These are phyloP conservation scores for Aplidium turbinatum DNA, from an alignment of 23 tunicate species.

Conservation along the genomic window DNA sequence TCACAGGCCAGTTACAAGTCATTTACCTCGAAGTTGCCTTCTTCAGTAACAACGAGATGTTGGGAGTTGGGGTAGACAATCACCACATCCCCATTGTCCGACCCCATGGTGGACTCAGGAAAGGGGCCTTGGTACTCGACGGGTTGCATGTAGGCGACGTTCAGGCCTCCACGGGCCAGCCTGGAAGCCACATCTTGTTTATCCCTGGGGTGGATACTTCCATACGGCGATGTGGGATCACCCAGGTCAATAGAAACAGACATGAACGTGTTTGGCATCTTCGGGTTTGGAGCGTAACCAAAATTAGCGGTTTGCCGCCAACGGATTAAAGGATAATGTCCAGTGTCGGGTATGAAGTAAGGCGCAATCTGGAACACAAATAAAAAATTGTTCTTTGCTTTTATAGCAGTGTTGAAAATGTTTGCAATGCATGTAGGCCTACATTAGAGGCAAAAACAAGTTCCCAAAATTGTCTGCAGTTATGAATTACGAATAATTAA, in stretches of 20 bases:
- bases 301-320: conserved; percentile 84
- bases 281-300: conserved; percentile 70
- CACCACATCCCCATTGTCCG: conserved; percentile 41
- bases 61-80: conserved; percentile 62
- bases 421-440: conserved; percentile 48
- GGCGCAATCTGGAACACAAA: conserved; percentile 61
- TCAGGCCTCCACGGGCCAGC: conserved; percentile 48
- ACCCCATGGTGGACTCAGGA: conserved; percentile 25
- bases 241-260: conserved; percentile 72
- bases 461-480: too few relatives aligned
- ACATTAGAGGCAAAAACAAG: background rate
- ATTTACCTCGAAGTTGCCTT: conserved; percentile 72
- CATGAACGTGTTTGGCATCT: conserved; percentile 78
- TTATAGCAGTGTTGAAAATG: conserved; percentile 48
- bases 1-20: too few relatives aligned
- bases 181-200: conserved; percentile 80
- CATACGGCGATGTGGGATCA: conserved; percentile 70
- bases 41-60: conserved; percentile 51
- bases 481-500: too few relatives aligned
- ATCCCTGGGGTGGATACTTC: conserved; percentile 68
- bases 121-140: conserved; percentile 67
- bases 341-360: background rate
- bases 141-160: conserved; percentile 48
- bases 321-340: conserved; percentile 36
- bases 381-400: conserved; percentile 33